Evolutionary conservation across 2,797 vertebrate genomes (phyloP), one percentile per base, ranked within the genome.

Genomic region (Capromys pilorides): DNA sequence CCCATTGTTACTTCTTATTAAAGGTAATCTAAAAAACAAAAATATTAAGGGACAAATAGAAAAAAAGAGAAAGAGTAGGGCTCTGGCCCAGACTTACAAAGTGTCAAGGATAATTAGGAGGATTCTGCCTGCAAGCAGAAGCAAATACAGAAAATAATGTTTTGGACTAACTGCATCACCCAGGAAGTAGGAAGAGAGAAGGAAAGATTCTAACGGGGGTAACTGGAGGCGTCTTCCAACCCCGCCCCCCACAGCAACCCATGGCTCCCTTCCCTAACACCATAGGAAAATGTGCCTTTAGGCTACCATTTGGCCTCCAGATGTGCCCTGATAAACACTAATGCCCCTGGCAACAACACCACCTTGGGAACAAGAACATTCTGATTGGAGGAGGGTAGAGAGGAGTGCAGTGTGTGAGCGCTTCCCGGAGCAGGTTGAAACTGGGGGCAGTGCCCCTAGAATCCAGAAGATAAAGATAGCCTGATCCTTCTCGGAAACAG

Each of bases 151-250:
- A 49, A 67, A 73, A 61, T 36, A 12, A 22, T 54, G 11, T 66
- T 22, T 84, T 51, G 59, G 57, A 69, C n/a, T 41, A n/a, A 45
- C 0, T 78, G 36, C 24, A 45, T 49, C 59, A 64, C 71, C 4
- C 22, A 36, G 6, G 1, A 36, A 22, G 6, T 1, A 31, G 2
- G 9, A 16, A 66, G 18, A 9, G 39, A 49, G 36, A 12, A 69
- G 57, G 9, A 14, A 6, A 22, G 1, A 0, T 45, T 33, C 22
- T 6, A 54, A 61, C 0, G 12, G 66, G 36, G 3, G 14, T 9
- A 26, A 16, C 39, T 36, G 49, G 5, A 62, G 16, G 41, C 10
- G 86, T 86, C 69, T 39, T 78, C 67, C 19, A 33, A 28, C 93
- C 28, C 57, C 5, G 1, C 69, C 26, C 33, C 5, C 45, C 51